Percentiles rank a stretch among this genome's conserved stretches.
These are phyloP conservation scores for Zaprionus lachaisei DNA, from an alignment of 1,140 invertebrate species.

Conservation along the genomic window DNA sequence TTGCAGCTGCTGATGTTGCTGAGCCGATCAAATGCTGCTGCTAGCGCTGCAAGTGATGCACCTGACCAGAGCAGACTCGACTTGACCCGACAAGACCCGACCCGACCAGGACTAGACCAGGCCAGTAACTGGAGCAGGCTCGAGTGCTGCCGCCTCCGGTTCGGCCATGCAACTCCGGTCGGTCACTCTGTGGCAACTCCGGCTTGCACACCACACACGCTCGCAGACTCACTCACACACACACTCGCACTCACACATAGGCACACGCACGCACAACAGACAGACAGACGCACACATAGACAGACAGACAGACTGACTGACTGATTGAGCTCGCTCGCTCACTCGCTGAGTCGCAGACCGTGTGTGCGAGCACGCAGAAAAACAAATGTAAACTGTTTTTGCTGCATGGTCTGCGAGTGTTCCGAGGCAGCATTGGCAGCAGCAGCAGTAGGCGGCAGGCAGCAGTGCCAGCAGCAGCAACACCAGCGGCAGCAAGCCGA, in stretches of 20 bases:
- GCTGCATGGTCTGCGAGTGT: slow-evolving; percentile 64
- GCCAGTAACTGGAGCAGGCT: slow-evolving; percentile 50
- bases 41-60: slow-evolving; percentile 1
- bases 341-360: slow-evolving; percentile 64
- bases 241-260: slow-evolving; percentile 23
- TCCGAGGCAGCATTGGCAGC: slow-evolving; percentile 37
- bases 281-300: slow-evolving; percentile 25
- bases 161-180: slow-evolving; percentile 48
- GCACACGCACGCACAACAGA: slow-evolving; percentile 30
- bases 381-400: slow-evolving; percentile 84
- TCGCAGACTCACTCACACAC: slow-evolving; percentile 22
- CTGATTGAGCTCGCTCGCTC: slow-evolving; percentile 34
- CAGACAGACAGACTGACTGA: neutral
- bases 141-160: slow-evolving; percentile 28
- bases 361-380: slow-evolving; percentile 84
- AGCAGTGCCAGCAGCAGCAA: slow-evolving; percentile 11
- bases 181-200: slow-evolving; percentile 46
- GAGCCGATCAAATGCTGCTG: slow-evolving; percentile 19
- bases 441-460: slow-evolving; percentile 7
- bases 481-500: slow-evolving; percentile 22
- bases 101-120: slow-evolving; percentile 27
- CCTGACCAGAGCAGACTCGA: slow-evolving; percentile 9
- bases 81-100: slow-evolving; percentile 12
- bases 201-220: slow-evolving; percentile 32
- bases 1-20: slow-evolving; percentile 6